A percentile compares a stretch with the other conserved stretches of the same genome.
Evolutionary conservation across 2,888 invertebrate genomes (phyloP).

Genomic region (Phyllotreta striolata): DNA sequence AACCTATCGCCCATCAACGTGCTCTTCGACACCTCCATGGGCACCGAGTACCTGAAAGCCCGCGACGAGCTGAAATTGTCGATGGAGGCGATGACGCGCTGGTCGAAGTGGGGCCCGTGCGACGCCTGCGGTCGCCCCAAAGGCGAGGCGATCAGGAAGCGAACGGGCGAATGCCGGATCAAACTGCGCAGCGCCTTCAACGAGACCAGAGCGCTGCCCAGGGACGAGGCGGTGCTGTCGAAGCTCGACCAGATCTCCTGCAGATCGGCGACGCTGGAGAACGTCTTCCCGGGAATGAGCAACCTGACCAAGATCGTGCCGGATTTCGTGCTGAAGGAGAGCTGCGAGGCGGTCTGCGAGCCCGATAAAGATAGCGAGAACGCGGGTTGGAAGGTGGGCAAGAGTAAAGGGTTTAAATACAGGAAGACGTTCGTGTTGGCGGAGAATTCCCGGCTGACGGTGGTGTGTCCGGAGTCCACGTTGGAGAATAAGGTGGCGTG

Average conservation of each 20-base stretch:
- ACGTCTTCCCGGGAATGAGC: constrained; percentile 62
- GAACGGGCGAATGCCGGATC: constrained; percentile 64
- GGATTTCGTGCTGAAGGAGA: constrained; percentile 61
- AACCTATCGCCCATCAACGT: constrained; percentile 62
- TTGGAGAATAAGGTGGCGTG: constrained; percentile 64
- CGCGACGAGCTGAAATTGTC: constrained; percentile 58
- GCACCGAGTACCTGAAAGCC: constrained; percentile 60
- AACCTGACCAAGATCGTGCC: constrained; percentile 62
- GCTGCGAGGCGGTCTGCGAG: constrained; percentile 59
- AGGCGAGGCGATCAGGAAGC: constrained; percentile 59
- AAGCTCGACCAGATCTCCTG: constrained; percentile 57
- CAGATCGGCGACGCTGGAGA: constrained; percentile 60
- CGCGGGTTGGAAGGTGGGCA: constrained; percentile 60
- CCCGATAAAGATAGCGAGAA: constrained; percentile 58
- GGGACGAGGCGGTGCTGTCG: constrained; percentile 30
- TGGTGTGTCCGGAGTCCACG: constrained; percentile 66
- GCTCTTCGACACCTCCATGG: constrained; percentile 59
- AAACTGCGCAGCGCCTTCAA: constrained; percentile 50
- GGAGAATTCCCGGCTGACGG: constrained; percentile 65
- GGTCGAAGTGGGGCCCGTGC: constrained; percentile 66
- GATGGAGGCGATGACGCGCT: constrained; percentile 63
- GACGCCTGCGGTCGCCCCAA: constrained; percentile 60
- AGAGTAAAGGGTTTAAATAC: constrained; percentile 61
- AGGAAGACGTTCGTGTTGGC: constrained; percentile 63
- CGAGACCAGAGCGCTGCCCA: constrained; percentile 11